Conservation (phyloP, 2,888 invertebrate species). For the Psylliodes chrysocephalus region DNA sequence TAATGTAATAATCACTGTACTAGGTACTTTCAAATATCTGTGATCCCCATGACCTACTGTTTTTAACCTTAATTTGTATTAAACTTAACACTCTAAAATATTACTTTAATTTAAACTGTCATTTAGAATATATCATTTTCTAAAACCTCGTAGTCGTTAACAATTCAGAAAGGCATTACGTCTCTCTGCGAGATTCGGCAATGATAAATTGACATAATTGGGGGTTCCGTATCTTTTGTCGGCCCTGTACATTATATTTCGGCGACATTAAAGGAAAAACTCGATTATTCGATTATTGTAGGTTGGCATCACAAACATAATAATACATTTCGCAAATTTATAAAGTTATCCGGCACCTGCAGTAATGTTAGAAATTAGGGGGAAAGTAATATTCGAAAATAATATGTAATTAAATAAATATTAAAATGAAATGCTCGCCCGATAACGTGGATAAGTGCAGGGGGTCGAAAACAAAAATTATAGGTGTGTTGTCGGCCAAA, state of each 20-base stretch:
- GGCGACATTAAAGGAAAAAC: constrained; percentile 40
- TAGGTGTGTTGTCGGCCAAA: constrained; percentile 28
- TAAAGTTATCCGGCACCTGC: constrained; percentile 47
- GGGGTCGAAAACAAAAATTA: constrained; percentile 35
- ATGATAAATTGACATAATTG: constrained; percentile 14
- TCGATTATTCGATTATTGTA: constrained; percentile 42
- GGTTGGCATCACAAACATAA: constrained; percentile 41
- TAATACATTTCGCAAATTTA: constrained; percentile 44
- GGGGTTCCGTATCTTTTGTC: constrained; percentile 9
- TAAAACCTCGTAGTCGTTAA: too few relatives aligned
- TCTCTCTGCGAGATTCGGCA: constrained; percentile 4
- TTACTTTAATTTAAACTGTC: too few relatives aligned
- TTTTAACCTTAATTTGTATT: too few relatives aligned
- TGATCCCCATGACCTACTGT: too few relatives aligned
- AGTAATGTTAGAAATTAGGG: constrained; percentile 46
- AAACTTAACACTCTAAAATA: too few relatives aligned
- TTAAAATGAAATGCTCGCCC: constrained; percentile 44
- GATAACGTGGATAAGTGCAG: constrained; percentile 38
- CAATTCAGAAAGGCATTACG: neutral
- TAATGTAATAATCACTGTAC: too few relatives aligned
- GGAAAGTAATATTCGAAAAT: constrained; percentile 45
- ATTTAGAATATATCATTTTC: neutral
- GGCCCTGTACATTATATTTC: constrained; percentile 23
- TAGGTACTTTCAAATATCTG: too few relatives aligned
- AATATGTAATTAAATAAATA: constrained; percentile 46